A percentile compares a stretch with the other conserved stretches of the same genome.
Conservation (phyloP, 2,888 invertebrate species). For the Drosophila mettleri region DNA sequence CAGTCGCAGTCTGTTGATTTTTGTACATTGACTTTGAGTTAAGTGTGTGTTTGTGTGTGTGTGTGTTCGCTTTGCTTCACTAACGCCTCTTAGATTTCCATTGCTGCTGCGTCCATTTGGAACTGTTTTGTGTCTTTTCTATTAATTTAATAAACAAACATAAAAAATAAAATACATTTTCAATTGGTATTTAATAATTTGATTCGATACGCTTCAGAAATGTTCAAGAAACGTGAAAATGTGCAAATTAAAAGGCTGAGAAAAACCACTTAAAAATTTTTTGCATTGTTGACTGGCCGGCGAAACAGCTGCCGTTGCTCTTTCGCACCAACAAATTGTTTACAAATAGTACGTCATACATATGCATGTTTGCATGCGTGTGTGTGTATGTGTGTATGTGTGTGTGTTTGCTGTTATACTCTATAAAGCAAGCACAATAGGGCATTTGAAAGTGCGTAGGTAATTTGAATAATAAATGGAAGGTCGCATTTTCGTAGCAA, state of each 20-base stretch:
- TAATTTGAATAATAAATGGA: constrained; percentile 22
- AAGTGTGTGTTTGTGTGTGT: background rate
- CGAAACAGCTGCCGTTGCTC: constrained; percentile 68
- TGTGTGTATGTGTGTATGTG: background rate
- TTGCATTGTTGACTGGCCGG: constrained; percentile 40
- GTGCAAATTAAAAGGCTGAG: constrained; percentile 39
- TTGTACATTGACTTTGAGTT: constrained; percentile 44
- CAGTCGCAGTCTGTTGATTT: constrained; percentile 55
- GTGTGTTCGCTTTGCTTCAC: background rate
- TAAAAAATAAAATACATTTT: constrained; percentile 19
- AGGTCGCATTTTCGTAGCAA: constrained; percentile 13
- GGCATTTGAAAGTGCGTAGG: constrained; percentile 19
- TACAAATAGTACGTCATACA: constrained; percentile 45
- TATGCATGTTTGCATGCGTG: constrained; percentile 1
- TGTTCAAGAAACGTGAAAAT: constrained; percentile 52
- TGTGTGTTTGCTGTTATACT: constrained; percentile 31
- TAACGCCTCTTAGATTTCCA: too few relatives aligned
- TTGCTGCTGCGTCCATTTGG: constrained; percentile 14
- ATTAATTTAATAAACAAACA: constrained; percentile 57
- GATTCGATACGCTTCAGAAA: constrained; percentile 18
- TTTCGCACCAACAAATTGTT: constrained; percentile 74
- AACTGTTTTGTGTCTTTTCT: constrained; percentile 60
- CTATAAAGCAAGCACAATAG: constrained; percentile 28
- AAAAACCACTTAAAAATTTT: constrained; percentile 49
- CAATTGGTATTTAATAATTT: constrained; percentile 41